Percentiles rank a stretch among this genome's conserved stretches.
phyloP scores from a whole-genome alignment of 92 coral and sea anemone species.

The Hydrozoanthus gracilis region DNA sequence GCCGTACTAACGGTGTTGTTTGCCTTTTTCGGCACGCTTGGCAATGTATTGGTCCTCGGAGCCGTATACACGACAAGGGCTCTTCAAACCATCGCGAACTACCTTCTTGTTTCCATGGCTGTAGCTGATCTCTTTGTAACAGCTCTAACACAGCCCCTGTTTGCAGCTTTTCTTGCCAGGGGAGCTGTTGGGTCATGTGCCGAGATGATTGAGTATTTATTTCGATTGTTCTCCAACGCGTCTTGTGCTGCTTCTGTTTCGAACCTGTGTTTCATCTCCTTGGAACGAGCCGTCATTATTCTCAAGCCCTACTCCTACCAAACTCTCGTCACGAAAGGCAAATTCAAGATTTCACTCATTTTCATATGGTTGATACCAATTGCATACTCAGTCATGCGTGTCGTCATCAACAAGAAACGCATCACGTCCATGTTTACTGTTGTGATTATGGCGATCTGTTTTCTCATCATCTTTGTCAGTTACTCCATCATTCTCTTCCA shows the following conservation, averaged over 20 bases:
- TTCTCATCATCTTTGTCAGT: slow-evolving; percentile 61
- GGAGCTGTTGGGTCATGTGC: slow-evolving; percentile 60
- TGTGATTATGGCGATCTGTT: slow-evolving; percentile 68
- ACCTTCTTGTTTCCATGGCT: slow-evolving; percentile 68
- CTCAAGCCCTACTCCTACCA: too few relatives aligned
- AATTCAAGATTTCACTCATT: slow-evolving; percentile 57
- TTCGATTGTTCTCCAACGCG: too few relatives aligned
- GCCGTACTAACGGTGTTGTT: slow-evolving; percentile 60
- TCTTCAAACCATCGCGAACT: slow-evolving; percentile 79
- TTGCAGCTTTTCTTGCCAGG: slow-evolving; percentile 67
- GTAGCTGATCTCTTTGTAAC: slow-evolving; percentile 79
- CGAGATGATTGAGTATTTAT: slow-evolving; percentile 45
- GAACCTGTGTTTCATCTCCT: slow-evolving; percentile 74
- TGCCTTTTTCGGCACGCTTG: too few relatives aligned
- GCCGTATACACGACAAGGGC: slow-evolving; percentile 69
- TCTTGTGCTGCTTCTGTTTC: slow-evolving; percentile 82
- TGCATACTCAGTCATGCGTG: slow-evolving; percentile 63
- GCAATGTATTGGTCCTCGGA: slow-evolving; percentile 77
- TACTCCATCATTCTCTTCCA: slow-evolving; percentile 73
- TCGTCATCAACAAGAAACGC: slow-evolving; percentile 60
- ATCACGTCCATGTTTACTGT: slow-evolving; percentile 76
- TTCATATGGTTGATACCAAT: slow-evolving; percentile 69
- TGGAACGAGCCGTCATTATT: slow-evolving; percentile 76
- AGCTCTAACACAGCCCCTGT: slow-evolving; percentile 77
- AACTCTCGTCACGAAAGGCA: slow-evolving; percentile 65